Evolutionary conservation across 1,140 invertebrate species (phyloP).

Genomic region (Ditylenchus dipsaci): DNA sequence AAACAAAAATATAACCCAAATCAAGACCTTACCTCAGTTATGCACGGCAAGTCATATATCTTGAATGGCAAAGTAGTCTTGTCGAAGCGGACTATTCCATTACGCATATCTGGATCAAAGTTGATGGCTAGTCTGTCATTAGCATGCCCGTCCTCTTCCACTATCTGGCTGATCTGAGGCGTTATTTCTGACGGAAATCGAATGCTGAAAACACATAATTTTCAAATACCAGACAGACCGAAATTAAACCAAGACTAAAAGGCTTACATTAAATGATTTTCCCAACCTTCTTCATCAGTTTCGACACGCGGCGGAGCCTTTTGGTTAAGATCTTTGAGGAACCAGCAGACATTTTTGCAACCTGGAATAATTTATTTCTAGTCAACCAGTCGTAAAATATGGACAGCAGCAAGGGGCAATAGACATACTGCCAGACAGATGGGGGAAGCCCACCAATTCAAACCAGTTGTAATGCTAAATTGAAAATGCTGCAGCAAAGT

Average conservation of each 20-base stretch:
- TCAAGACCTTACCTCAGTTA: conserved; percentile 46
- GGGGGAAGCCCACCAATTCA: too few relatives aligned
- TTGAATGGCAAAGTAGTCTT: conserved; percentile 39
- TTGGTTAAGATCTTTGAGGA: neutral
- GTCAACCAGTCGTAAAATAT: too few relatives aligned
- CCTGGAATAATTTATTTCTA: too few relatives aligned
- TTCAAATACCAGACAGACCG: too few relatives aligned
- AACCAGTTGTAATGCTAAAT: too few relatives aligned
- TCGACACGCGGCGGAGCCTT: neutral
- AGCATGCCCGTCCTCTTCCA: conserved; percentile 6
- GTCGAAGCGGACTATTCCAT: conserved; percentile 40
- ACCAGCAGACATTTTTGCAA: neutral
- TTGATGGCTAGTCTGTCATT: conserved; percentile 27
- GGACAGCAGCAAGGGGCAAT: too few relatives aligned
- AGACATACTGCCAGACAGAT: too few relatives aligned
- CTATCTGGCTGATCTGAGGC: conserved; percentile 19
- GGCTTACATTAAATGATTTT: conserved; percentile 44
- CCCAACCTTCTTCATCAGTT: conserved; percentile 43
- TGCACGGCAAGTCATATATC: conserved; percentile 52
- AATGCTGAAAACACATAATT: conserved; percentile 8
- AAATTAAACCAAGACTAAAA: too few relatives aligned
- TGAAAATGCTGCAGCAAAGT: too few relatives aligned
- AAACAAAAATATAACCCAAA: conserved; percentile 9
- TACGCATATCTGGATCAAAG: conserved; percentile 41
- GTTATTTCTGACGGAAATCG: conserved; percentile 49